These are phyloP conservation scores for Procavia capensis DNA, from an alignment of 2,113 vertebrate species.

Conservation along the genomic window DNA sequence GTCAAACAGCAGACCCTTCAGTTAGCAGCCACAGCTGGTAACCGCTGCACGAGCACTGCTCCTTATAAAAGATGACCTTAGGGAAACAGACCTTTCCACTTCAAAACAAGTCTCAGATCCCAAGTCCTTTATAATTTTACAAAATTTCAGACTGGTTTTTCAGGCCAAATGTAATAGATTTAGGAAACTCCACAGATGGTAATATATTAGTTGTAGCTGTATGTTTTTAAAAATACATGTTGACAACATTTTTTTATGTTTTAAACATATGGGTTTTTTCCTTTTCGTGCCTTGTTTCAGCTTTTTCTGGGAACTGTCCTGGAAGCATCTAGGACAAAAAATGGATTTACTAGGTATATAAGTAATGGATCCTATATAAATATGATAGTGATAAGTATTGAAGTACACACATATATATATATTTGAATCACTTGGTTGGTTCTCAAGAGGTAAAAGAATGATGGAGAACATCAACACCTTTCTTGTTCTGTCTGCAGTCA, in stretches of 20 bases:
- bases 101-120: not conserved
- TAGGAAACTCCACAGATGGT: constrained; percentile 3
- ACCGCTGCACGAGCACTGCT: no score
- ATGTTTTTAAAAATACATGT: constrained; percentile 9
- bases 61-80: not conserved
- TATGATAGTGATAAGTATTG: not conserved
- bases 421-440: not conserved
- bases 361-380: not conserved
- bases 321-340: not conserved
- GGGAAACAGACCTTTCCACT: not conserved
- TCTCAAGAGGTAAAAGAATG: not conserved
- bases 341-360: not conserved
- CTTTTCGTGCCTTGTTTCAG: not conserved
- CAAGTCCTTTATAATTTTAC: not conserved
- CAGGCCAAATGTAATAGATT: not conserved
- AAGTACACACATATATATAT: not conserved
- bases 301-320: not conserved
- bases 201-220: not conserved
- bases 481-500: not conserved
- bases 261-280: not conserved
- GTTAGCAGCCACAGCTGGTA: no score
- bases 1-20: no score
- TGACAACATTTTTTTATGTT: not conserved
- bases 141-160: constrained; percentile 25
- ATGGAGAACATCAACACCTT: not conserved